Conservation (phyloP, 2,113 vertebrate genomes). For the Xenopus borealis region DNA sequence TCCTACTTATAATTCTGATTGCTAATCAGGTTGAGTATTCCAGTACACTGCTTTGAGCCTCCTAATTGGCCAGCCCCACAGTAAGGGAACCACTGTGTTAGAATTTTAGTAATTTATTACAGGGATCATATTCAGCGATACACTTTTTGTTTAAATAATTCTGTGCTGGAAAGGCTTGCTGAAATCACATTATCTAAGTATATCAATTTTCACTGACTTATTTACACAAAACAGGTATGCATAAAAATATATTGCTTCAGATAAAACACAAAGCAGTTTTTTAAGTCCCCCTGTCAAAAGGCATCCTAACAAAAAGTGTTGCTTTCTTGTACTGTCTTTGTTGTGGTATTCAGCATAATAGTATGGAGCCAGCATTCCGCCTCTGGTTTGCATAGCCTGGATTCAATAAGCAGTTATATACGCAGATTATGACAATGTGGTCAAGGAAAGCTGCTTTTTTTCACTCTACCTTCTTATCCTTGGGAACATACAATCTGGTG, state of each 20-base stretch:
- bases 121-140: too few species aligned
- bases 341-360: slow-evolving; percentile 84
- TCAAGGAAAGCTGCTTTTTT: slow-evolving; percentile 83
- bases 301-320: slow-evolving; percentile 74
- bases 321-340: slow-evolving; percentile 82
- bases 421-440: slow-evolving; percentile 88
- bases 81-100: too few species aligned
- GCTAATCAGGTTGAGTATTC: too few species aligned
- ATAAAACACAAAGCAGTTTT: slow-evolving; percentile 66
- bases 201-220: background rate
- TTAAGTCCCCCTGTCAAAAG: slow-evolving; percentile 73
- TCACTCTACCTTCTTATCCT: slow-evolving; percentile 81
- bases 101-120: too few species aligned
- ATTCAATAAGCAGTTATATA: slow-evolving; percentile 91
- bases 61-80: too few species aligned
- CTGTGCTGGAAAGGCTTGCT: background rate
- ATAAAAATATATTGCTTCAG: slow-evolving; percentile 58
- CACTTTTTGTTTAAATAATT: too few species aligned
- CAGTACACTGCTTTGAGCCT: too few species aligned
- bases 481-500: slow-evolving; percentile 75
- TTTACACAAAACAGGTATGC: slow-evolving; percentile 35
- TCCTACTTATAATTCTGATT: too few species aligned
- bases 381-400: slow-evolving; percentile 84
- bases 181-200: slow-evolving; percentile 1
- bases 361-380: slow-evolving; percentile 79